These are phyloP conservation scores for Zenarchopterus dispar DNA, from an alignment of 2,797 vertebrate genomes.

Conservation along the genomic window DNA sequence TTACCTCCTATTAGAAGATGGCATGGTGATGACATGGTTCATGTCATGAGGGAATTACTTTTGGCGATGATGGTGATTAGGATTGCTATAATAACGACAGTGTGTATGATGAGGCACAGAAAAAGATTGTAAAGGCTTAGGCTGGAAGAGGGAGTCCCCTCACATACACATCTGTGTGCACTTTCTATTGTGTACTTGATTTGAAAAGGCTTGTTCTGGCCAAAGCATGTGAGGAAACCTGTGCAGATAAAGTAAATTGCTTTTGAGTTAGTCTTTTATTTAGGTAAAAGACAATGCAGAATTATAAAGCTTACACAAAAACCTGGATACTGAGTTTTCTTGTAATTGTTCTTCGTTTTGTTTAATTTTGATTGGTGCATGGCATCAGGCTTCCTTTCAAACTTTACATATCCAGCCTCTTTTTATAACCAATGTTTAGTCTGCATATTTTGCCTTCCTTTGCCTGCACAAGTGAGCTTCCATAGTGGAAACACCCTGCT, in stretches of 20 bases:
- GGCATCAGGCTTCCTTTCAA: constrained; percentile 28
- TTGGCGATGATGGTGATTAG: constrained; percentile 63
- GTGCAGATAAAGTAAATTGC: constrained; percentile 16
- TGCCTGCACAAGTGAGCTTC: constrained; percentile 42
- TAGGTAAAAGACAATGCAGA: background rate
- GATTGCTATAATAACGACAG: constrained; percentile 65
- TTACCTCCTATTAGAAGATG: constrained; percentile 38
- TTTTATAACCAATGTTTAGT: constrained; percentile 47
- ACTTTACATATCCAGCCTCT: constrained; percentile 13
- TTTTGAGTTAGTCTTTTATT: constrained; percentile 10
- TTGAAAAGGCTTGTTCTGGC: constrained; percentile 43
- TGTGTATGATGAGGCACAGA: constrained; percentile 50
- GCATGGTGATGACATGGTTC: constrained; percentile 34
- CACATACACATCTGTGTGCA: constrained; percentile 15
- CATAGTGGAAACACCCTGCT: constrained; percentile 62
- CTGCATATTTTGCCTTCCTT: constrained; percentile 42
- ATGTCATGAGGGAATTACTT: constrained; percentile 48
- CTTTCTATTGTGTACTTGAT: constrained; percentile 40
- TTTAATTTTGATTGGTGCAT: constrained; percentile 18
- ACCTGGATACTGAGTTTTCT: constrained; percentile 2
- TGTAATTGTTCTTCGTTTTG: constrained; percentile 11
- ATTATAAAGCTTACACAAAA: constrained; percentile 3
- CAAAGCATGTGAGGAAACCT: constrained; percentile 27
- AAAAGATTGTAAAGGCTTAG: constrained; percentile 68
- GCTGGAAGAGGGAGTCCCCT: constrained; percentile 65